Base-by-base conservation (phyloP, 2,888 invertebrate species). In the Pelosia muscerda region DNA sequence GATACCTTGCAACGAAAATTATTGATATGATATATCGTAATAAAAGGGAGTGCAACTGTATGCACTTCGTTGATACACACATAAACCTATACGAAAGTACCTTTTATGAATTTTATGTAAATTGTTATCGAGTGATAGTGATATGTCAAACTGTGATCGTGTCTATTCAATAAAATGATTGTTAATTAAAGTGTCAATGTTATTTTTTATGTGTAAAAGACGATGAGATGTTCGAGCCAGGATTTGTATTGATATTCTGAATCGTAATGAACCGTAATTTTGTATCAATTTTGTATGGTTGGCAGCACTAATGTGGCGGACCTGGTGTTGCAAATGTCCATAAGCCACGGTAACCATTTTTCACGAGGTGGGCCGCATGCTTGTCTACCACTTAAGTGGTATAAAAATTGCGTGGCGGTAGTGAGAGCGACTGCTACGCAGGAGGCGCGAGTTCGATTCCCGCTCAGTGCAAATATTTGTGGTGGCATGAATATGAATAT, bases 141-240 rank as follows among this genome's bases (percentile, higher is more conserved):
- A 59, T 62, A 72, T 67, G 56, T 55, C 59, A 59, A 69, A 67
- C 69, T 81, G 71, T 78, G 76, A 78, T 69, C 59, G 69, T 67
- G 68, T 70, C 64, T 69, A 71, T 73, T 68, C 56, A 64, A 65
- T 68, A 60, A 60, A 66, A 42, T 55, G n/a, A 61, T 26, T 38
- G 19, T 60, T 53, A 65, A 28, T 34, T 22, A 38, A 22, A 62
- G 22, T 38, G n/a, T 26, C 26, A 53, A 28, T 28, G 19, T 26
- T 28, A 57, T 28, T 26, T 57, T 10, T 8, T 3, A 10, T 4
- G n/a, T 57, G 10, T n/a, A 19, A 19, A 28, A 15, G 26, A 6
- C 26, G 15, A 1, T 9, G 0, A 8, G 2, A 19, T 5, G 5
- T 23, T n/a, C 22, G 23, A n/a, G 6, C 53, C 11, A 38, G 13